phyloP scores from a whole-genome alignment of 1,140 invertebrate species.

The Bombus picipes region DNA sequence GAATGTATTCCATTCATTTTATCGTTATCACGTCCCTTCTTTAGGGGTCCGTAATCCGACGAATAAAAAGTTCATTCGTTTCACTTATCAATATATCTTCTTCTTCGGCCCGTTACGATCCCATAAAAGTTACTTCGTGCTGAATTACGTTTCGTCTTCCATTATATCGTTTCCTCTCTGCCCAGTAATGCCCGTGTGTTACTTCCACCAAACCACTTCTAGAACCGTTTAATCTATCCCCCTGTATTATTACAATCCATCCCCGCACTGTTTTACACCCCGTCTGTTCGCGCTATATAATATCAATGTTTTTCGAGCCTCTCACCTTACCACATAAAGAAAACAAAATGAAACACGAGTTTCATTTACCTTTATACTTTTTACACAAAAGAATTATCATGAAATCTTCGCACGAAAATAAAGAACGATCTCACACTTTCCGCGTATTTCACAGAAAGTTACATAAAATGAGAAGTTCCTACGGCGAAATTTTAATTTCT shows the following conservation, averaged over 20 bases:
- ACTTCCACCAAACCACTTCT: neutral
- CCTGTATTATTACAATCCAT: neutral
- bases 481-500: neutral
- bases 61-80: conserved; percentile 49
- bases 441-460: neutral
- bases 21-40: neutral
- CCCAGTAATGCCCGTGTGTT: neutral
- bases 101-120: too few species aligned
- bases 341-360: neutral
- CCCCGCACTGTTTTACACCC: neutral
- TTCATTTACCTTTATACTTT: neutral
- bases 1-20: conserved; percentile 5
- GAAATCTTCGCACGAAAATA: neutral
- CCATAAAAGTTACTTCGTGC: neutral
- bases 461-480: too few species aligned
- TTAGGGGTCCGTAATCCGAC: neutral
- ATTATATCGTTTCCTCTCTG: neutral
- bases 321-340: neutral
- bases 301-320: neutral
- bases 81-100: conserved; percentile 38
- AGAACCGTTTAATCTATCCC: conserved; percentile 16
- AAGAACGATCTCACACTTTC: neutral
- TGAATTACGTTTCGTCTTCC: neutral
- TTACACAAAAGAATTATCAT: neutral
- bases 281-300: neutral